phyloP scores from a whole-genome alignment of 2,797 vertebrate genomes.

The Anas georgica region DNA sequence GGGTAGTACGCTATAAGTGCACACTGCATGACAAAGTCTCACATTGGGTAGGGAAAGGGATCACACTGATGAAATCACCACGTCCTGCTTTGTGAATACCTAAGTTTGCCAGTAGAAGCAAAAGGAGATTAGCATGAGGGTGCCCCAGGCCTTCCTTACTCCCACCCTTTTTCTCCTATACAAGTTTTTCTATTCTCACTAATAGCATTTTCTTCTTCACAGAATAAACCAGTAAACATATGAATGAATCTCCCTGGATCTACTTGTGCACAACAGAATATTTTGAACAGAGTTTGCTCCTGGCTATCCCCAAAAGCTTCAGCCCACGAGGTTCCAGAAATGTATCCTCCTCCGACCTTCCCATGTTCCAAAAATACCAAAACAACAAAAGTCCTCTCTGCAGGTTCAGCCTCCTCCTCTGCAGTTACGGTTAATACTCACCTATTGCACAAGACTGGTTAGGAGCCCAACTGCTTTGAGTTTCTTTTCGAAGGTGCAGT shows the following conservation, averaged over 20 bases:
- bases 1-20: fast-evolving
- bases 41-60: neutral
- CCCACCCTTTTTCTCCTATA: neutral
- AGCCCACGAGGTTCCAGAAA: neutral
- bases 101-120: neutral
- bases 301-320: neutral
- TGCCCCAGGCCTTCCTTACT: neutral
- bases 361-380: neutral
- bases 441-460: neutral
- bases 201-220: neutral
- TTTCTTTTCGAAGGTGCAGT: neutral
- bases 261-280: neutral
- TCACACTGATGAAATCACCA: fast-evolving
- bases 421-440: neutral
- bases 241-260: neutral
- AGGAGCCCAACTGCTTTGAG: neutral
- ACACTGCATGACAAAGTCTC: fast-evolving
- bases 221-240: neutral
- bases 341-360: neutral
- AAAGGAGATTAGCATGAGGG: neutral
- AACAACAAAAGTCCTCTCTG: neutral
- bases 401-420: neutral
- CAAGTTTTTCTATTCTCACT: neutral
- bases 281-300: neutral
- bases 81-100: neutral